These are phyloP conservation scores for Molothrus ater DNA, from an alignment of 2,797 vertebrate genomes.

Conservation along the genomic window DNA sequence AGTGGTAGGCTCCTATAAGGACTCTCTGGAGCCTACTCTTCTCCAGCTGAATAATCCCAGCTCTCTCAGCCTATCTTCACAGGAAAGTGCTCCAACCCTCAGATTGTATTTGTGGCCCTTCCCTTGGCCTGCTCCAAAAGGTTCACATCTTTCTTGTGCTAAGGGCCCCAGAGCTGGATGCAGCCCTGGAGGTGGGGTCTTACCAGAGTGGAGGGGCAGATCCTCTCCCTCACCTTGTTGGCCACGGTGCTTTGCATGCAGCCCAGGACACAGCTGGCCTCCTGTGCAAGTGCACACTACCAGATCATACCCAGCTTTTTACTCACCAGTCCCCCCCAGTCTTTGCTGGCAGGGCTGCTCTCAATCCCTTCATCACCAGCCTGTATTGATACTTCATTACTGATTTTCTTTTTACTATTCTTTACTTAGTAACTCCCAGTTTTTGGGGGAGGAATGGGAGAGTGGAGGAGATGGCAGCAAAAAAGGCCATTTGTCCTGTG, in stretches of 20 bases:
- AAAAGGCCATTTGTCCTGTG: conserved; percentile 32
- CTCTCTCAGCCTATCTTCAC: background rate
- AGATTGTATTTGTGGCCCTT: background rate
- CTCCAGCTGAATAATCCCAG: background rate
- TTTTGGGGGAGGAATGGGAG: background rate
- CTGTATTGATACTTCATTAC: background rate
- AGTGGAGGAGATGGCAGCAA: background rate
- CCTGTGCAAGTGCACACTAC: background rate
- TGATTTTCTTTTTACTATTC: background rate
- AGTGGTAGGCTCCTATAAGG: background rate
- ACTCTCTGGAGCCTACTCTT: background rate
- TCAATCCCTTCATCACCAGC: background rate
- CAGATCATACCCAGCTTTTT: background rate
- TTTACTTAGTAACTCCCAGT: background rate
- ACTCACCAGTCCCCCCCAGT: background rate
- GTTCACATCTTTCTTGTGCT: background rate
- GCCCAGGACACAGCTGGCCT: background rate
- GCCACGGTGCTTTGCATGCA: accelerated
- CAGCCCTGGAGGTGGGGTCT: background rate
- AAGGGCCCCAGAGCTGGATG: background rate
- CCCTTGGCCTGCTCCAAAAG: background rate
- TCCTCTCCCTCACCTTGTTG: background rate
- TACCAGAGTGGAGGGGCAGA: background rate
- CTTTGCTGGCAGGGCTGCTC: background rate
- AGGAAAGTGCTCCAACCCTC: background rate